Evolutionary conservation across 2,888 invertebrate species (phyloP).

Genomic region (Mimachlamys varia): DNA sequence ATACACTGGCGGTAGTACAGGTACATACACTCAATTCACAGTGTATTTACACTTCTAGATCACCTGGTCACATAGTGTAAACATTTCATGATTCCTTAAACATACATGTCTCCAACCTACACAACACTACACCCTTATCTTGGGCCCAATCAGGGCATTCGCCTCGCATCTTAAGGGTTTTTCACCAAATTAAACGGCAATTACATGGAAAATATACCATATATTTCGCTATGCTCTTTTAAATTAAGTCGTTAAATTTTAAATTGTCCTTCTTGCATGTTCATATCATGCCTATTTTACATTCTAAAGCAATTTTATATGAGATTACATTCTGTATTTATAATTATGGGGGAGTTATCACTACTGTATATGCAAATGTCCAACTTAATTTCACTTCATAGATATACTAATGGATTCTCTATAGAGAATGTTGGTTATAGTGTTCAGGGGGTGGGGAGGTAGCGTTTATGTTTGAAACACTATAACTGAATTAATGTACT

Average conservation of each 20-base stretch:
- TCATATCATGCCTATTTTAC: too few relatives aligned
- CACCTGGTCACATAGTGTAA: neutral
- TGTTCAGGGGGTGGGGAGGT: too few relatives aligned
- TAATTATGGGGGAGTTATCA: too few relatives aligned
- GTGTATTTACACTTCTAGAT: slow-evolving; percentile 5
- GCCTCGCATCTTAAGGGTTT: neutral
- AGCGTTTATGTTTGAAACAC: too few relatives aligned
- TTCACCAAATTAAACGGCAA: neutral
- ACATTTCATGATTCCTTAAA: slow-evolving; percentile 17
- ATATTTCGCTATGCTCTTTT: neutral
- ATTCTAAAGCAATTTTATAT: neutral
- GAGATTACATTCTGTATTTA: neutral
- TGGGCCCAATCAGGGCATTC: neutral
- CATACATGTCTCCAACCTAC: neutral
- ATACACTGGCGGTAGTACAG: neutral
- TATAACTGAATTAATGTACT: too few relatives aligned
- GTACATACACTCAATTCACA: neutral
- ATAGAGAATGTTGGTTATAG: too few relatives aligned
- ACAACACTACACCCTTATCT: neutral
- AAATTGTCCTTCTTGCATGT: neutral
- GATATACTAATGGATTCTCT: too few relatives aligned
- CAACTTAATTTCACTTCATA: too few relatives aligned
- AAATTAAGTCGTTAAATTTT: neutral
- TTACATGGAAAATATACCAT: neutral
- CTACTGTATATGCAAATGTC: too few relatives aligned